Evolutionary conservation across 2,888 invertebrate species (phyloP).

Genomic region (Microchrysa polita): DNA sequence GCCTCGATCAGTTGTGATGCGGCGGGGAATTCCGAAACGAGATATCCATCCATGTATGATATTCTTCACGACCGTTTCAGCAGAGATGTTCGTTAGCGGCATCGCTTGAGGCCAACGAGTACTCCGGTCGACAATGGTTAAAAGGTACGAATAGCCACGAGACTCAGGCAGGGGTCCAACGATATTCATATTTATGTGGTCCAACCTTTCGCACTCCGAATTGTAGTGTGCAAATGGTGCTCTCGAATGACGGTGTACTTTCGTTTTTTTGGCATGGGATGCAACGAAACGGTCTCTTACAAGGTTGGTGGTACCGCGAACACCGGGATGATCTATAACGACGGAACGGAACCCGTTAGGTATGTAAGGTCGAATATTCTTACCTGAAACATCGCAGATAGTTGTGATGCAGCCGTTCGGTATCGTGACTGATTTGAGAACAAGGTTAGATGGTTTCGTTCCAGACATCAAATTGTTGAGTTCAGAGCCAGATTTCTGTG

Average conservation of each 20-base stretch:
- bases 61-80: too few relatives aligned
- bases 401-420: background rate
- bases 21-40: too few relatives aligned
- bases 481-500: background rate
- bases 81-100: too few relatives aligned
- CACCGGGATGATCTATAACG: constrained; percentile 23
- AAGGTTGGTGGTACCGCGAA: constrained; percentile 12
- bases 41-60: too few relatives aligned
- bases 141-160: constrained; percentile 49
- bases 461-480: background rate
- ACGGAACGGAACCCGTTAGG: constrained; percentile 21
- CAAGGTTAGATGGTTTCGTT: background rate
- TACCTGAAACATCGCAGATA: constrained; percentile 38
- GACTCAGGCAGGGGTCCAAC: constrained; percentile 60
- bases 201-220: constrained; percentile 48
- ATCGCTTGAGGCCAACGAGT: too few relatives aligned
- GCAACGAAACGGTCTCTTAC: constrained; percentile 22
- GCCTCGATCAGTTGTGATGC: too few relatives aligned
- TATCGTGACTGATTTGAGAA: background rate
- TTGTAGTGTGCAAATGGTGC: background rate
- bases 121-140: constrained; percentile 25
- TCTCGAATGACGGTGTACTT: background rate
- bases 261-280: constrained; percentile 18
- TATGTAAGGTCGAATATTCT: constrained; percentile 32
- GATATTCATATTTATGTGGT: constrained; percentile 62